Base-by-base conservation (phyloP, 2,797 vertebrate genomes). In the Trachurus trachurus region DNA sequence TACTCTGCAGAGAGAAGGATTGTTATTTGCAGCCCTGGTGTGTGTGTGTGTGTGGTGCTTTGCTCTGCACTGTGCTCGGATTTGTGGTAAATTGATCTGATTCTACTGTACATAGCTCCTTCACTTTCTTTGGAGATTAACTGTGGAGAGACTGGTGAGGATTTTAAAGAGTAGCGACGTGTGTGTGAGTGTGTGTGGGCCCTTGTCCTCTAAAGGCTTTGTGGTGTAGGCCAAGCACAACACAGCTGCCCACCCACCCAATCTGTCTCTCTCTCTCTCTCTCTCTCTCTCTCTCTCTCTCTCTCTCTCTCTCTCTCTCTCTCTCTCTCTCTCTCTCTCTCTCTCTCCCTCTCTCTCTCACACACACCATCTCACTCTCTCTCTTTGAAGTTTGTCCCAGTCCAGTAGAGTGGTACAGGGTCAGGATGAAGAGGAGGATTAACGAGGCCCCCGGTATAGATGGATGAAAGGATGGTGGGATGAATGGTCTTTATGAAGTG, bases 401-500 rank as follows among this genome's bases (percentile, higher is more conserved):
- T 92, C 91, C 87, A 77, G 87, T 89, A 81, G 88, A 90, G 92
- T 91, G 87, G 87, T 90, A 68, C 82, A 74, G 88, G 89, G 92
- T 92, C 90, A 90, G 89, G 88, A 80, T 88, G 80, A 86, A 92
- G 91, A 89, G 90, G 90, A 77, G 92, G 92, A 92, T 93, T 94
- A 94, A 93, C 91, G 81, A 93, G 94, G 88, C 87, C 88, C 68
- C 90, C 69, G 84, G 87, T 91, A 92, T 87, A 90, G 87, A 84
- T 39, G 74, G 89, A 94, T 93, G 91, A 94, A 94, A 94, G 91
- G 88, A 87, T 80, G 86, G 88, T 62, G 82, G 91, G 91, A 93
- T 93, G 92, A 93, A 94, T 93, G 90, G 91, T 90, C 93, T 94
- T 93, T 91, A 92, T 93, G 89, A 90, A 93, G 89, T 88, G 92